phyloP scores from a whole-genome alignment of 2,113 vertebrate genomes.

The Hiodon alosoides region DNA sequence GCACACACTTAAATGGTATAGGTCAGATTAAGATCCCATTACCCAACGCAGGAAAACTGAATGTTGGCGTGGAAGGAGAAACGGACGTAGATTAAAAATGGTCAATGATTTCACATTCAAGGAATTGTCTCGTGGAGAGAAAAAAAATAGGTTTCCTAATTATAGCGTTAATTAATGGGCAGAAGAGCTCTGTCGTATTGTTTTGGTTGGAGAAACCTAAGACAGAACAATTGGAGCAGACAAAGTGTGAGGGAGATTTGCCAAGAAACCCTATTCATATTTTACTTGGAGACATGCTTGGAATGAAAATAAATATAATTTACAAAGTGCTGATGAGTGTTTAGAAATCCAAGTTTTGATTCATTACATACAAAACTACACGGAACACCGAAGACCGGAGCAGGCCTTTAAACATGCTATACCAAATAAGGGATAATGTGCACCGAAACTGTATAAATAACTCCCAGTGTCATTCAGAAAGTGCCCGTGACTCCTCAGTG shows the following conservation, averaged over 20 bases:
- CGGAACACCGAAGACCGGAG: neutral
- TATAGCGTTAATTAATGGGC: conserved; percentile 2
- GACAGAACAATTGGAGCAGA: neutral
- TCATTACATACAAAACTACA: neutral
- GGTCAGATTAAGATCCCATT: neutral
- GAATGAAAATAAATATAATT: conserved; percentile 14
- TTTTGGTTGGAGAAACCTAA: neutral
- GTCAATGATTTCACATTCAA: conserved; percentile 1
- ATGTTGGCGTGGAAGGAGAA: neutral
- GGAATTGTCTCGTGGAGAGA: neutral
- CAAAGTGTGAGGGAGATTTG: neutral
- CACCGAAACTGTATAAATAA: neutral
- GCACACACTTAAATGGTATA: conserved; percentile 2
- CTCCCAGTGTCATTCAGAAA: conserved; percentile 14
- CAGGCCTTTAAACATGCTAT: conserved; percentile 7
- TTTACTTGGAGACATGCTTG: conserved; percentile 5
- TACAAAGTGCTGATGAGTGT: conserved; percentile 7
- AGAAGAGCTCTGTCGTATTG: neutral
- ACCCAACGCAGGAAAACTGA: neutral
- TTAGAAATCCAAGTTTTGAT: conserved; percentile 6
- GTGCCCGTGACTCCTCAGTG: conserved; percentile 14
- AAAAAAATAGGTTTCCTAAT: neutral
- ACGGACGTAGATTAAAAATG: neutral
- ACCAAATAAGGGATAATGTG: neutral
- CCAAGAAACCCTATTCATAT: neutral